Percentiles rank a stretch among this genome's conserved stretches.
These are phyloP conservation scores for Oxygymnocypris stewartii DNA, from an alignment of 2,113 vertebrate genomes.

Conservation along the genomic window DNA sequence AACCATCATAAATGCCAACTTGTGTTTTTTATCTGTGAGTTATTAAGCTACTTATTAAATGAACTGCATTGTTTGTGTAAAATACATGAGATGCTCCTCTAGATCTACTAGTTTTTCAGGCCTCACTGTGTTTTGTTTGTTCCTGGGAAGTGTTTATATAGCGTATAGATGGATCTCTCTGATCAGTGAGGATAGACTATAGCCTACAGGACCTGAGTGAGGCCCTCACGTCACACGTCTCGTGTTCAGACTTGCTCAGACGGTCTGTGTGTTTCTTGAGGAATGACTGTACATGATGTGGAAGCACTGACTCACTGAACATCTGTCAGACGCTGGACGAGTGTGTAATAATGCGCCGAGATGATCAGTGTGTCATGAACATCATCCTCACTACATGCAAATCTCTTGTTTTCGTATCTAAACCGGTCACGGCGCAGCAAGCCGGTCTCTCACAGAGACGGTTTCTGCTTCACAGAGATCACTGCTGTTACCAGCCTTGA, in stretches of 20 bases:
- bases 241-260: conserved; percentile 17
- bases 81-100: too few relatives aligned
- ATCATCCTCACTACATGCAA: neutral
- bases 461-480: too few relatives aligned
- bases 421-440: neutral
- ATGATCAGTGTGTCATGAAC: neutral
- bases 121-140: too few relatives aligned
- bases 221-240: neutral
- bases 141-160: neutral
- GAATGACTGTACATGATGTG: neutral
- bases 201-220: neutral
- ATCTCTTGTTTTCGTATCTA: neutral
- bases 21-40: neutral
- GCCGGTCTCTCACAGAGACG: neutral
- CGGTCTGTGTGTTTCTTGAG: neutral
- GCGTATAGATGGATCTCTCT: neutral
- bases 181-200: neutral
- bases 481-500: neutral
- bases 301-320: neutral
- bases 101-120: too few relatives aligned
- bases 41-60: too few relatives aligned
- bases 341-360: neutral
- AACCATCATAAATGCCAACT: too few relatives aligned
- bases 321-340: neutral
- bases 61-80: too few relatives aligned